Conservation (phyloP, 2,113 vertebrate species). For the Octodon degus region DNA sequence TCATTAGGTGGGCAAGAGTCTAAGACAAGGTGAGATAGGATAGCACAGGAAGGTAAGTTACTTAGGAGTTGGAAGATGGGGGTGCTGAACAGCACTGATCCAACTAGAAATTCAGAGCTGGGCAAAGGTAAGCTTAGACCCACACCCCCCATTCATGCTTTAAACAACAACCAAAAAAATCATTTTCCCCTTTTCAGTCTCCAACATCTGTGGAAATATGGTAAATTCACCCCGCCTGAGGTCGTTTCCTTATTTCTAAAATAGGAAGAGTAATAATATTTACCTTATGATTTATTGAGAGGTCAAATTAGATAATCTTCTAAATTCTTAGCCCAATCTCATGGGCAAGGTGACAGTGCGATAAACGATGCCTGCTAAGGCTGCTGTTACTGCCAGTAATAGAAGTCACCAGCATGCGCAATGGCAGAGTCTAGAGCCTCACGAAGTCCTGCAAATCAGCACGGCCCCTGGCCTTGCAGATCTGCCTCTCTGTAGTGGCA, state of each 20-base stretch:
- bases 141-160: neutral
- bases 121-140: neutral
- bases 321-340: neutral
- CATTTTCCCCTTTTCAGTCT: neutral
- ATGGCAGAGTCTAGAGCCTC: neutral
- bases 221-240: neutral
- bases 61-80: neutral
- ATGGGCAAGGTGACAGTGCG: neutral
- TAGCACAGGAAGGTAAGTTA: neutral
- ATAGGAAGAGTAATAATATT: neutral
- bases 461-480: neutral
- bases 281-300: neutral
- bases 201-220: neutral
- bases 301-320: neutral
- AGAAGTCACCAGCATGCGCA: neutral
- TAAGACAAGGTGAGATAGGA: neutral
- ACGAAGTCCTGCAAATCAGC: neutral
- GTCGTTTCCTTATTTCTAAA: neutral
- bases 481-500: neutral
- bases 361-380: neutral
- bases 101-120: neutral
- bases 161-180: neutral
- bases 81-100: too few relatives aligned
- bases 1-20: neutral
- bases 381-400: neutral